Base-by-base conservation (phyloP, 2,113 vertebrate genomes). In the Acinonyx jubatus region DNA sequence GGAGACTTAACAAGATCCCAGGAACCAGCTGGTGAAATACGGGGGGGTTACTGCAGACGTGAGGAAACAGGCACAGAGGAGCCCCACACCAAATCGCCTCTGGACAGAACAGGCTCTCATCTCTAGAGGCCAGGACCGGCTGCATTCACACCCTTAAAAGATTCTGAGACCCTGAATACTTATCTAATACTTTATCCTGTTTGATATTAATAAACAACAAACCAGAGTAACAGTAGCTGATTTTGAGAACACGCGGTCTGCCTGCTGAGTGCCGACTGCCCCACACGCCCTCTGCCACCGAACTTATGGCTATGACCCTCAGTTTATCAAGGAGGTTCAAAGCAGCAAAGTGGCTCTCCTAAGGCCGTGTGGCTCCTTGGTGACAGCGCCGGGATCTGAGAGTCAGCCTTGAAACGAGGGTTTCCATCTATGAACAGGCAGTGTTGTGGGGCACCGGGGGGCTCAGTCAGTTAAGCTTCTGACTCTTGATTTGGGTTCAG, bases 171-270 rank as follows among this genome's bases (percentile, higher is more conserved):
- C n/a, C 36, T 16, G 50, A 38, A 15, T 36, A 25, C 80, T 61
- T n/a, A 36, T 9, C 52, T 25, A 82, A 23, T 27, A 14, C n/a
- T 61, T 41, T 16, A 31, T 84, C 27, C 81, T 65, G 55, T 15
- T n/a, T 38, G 19, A 63, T 27, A 16, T 15, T 25, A 25, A 65
- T 18, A 15, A 33, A 52, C 13, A 14, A 7, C 13, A 29, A n/a
- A 27, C 63, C 84, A 41, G 8, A 13, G 29, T 33, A 38, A 45
- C 36, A 55, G 27, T 2, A 19, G 50, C 21, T 52, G 4, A 5
- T 13, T 4, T 65, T 11, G 2, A 41, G 19, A 11, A 12, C 3
- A 2, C 0, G 25, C 12, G 1, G 10, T 50, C 52, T 41, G n/a
- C 41, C n/a, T 3, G 19, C 27, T 1, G 4, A 3, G 38, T 8